phyloP scores from a whole-genome alignment of 2,797 vertebrate species.

The Tenualosa ilisha region DNA sequence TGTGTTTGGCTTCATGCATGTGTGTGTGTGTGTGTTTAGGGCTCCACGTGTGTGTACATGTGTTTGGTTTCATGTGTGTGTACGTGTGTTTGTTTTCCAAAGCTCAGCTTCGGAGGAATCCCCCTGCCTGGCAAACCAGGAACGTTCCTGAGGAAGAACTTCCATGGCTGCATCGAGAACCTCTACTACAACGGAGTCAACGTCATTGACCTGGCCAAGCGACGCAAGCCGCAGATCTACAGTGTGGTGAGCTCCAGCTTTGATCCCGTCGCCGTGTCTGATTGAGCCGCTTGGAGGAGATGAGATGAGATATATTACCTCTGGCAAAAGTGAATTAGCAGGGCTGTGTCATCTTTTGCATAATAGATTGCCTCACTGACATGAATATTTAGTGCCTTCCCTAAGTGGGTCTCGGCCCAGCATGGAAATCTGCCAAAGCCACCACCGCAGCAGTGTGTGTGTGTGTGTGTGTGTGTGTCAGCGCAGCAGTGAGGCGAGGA shows the following conservation, averaged over 20 bases:
- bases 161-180: conserved; percentile 94
- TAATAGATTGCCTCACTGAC: conserved; percentile 10
- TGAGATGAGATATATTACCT: not conserved
- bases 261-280: not conserved
- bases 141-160: conserved; percentile 89
- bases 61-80: conserved; percentile 7
- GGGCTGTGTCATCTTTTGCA: conserved; percentile 16
- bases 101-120: conserved; percentile 93
- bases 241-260: conserved; percentile 78
- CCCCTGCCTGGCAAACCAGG: conserved; percentile 87
- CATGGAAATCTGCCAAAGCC: not conserved
- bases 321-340: conserved; percentile 18
- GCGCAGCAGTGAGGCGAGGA: not conserved
- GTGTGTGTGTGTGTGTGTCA: too few relatives aligned
- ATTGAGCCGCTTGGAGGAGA: not conserved
- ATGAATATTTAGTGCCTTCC: conserved; percentile 5
- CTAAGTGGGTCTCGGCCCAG: not conserved
- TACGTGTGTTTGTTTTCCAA: conserved; percentile 60
- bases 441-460: not conserved
- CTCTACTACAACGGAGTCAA: conserved; percentile 90
- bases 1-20: not conserved
- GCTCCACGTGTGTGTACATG: too few relatives aligned
- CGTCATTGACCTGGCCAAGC: conserved; percentile 88
- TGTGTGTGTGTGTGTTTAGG: too few relatives aligned
- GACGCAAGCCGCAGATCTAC: conserved; percentile 88